Conservation (phyloP, 2,113 vertebrate species). For the Sminthopsis crassicaudata region DNA sequence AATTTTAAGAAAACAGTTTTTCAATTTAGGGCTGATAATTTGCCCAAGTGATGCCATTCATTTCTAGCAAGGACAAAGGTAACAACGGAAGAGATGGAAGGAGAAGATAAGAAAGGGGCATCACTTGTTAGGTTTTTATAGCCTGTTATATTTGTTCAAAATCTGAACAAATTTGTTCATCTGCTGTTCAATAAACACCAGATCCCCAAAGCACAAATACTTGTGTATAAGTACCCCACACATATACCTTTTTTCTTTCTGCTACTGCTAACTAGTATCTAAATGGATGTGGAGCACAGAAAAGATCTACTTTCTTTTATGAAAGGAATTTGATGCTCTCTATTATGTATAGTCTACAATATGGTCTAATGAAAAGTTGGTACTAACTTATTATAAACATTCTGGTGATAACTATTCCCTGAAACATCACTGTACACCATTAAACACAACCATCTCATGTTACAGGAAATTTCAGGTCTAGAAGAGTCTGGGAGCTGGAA, state of each 20-base stretch:
- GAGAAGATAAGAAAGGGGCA: not conserved
- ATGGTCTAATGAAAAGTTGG: conserved; percentile 28
- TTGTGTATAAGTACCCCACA: not conserved
- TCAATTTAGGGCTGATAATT: not conserved
- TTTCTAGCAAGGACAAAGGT: not conserved
- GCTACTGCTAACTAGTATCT: not conserved
- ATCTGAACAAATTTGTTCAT: not conserved
- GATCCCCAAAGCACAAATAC: not conserved
- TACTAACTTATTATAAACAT: conserved; percentile 34
- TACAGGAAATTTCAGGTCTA: conserved; percentile 40
- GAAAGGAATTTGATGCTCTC: conserved; percentile 37
- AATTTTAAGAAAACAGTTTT: not conserved
- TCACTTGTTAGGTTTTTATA: not conserved
- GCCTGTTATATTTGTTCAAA: not conserved
- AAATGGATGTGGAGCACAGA: not conserved
- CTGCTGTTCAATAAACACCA: not conserved
- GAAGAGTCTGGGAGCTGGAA: conserved; percentile 18
- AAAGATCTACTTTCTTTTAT: conserved; percentile 33
- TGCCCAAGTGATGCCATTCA: not conserved
- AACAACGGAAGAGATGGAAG: not conserved
- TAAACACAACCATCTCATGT: conserved; percentile 41
- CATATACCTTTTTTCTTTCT: not conserved
- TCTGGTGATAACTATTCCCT: conserved; percentile 36
- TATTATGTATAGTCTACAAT: conserved; percentile 26
- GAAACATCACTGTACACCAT: conserved; percentile 1